A percentile compares a stretch with the other conserved stretches of the same genome.
Evolutionary conservation across 2,113 vertebrate species (phyloP).

Genomic region (Excalfactoria chinensis): DNA sequence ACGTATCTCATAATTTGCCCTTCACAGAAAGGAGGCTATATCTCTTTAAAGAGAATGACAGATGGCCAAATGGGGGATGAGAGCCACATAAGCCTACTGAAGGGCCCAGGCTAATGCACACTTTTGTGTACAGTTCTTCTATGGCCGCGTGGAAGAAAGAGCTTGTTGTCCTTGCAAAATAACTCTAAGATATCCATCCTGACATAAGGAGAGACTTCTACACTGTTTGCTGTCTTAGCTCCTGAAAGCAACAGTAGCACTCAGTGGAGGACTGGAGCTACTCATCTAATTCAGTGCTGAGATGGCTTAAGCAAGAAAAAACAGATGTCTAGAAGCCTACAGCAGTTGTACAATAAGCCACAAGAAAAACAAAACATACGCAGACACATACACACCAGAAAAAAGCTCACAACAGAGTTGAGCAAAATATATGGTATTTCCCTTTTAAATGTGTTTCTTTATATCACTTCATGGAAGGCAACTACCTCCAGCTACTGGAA

Average conservation of each 20-base stretch:
- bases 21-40: neutral
- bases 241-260: neutral
- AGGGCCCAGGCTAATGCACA: neutral
- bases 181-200: neutral
- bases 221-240: neutral
- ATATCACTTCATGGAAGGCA: neutral
- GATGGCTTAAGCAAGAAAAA: neutral
- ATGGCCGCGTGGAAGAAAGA: neutral
- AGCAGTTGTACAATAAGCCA: neutral
- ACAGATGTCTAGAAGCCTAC: neutral
- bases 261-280: neutral
- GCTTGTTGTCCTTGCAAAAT: neutral
- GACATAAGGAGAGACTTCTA: neutral
- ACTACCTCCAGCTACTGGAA: neutral
- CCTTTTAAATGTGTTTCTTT: neutral
- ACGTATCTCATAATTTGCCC: neutral
- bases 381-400: no score
- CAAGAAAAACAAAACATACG: neutral
- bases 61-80: neutral
- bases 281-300: neutral
- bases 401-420: neutral
- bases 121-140: neutral
- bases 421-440: neutral
- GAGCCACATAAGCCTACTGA: neutral
- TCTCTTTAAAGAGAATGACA: neutral